phyloP scores from a whole-genome alignment of 1,140 invertebrate genomes.

The Conus betulinus region DNA sequence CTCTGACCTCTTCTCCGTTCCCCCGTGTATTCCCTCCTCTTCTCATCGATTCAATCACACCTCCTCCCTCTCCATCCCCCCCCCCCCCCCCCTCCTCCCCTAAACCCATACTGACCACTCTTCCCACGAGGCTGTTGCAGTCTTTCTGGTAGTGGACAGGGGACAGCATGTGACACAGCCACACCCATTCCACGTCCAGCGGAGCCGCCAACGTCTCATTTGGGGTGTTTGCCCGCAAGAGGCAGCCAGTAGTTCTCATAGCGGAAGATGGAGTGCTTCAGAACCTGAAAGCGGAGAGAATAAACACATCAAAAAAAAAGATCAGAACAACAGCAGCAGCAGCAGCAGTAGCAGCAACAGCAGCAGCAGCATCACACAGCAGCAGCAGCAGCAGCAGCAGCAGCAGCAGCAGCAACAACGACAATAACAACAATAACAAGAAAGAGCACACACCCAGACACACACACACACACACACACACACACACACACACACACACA shows the following conservation, averaged over 20 bases:
- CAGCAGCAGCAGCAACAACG: too few relatives aligned
- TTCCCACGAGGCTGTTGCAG: constrained; percentile 22
- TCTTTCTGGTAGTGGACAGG: constrained; percentile 71
- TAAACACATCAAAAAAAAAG: constrained; percentile 2
- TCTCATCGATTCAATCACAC: too few relatives aligned
- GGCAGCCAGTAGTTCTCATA: constrained; percentile 78
- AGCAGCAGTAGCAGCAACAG: too few relatives aligned
- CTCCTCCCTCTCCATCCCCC: too few relatives aligned
- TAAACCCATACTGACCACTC: constrained; percentile 17
- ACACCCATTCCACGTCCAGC: constrained; percentile 78
- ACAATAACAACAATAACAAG: too few relatives aligned
- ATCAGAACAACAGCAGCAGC: too few relatives aligned
- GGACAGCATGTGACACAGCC: constrained; percentile 77
- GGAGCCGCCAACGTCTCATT: constrained; percentile 72
- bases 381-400: constrained; percentile 13
- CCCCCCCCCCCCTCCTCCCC: neutral
- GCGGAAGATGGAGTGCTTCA: constrained; percentile 72
- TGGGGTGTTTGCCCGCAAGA: constrained; percentile 66
- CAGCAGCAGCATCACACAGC: neutral
- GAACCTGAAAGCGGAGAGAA: neutral
- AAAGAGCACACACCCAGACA: too few relatives aligned
- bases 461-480: too few relatives aligned
- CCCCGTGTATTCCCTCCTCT: too few relatives aligned
- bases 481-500: constrained; percentile 3
- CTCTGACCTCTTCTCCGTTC: too few relatives aligned